A percentile compares a stretch with the other conserved stretches of the same genome.
Conservation (phyloP, 1,140 invertebrate genomes). For the Vollenhovia emeryi region DNA sequence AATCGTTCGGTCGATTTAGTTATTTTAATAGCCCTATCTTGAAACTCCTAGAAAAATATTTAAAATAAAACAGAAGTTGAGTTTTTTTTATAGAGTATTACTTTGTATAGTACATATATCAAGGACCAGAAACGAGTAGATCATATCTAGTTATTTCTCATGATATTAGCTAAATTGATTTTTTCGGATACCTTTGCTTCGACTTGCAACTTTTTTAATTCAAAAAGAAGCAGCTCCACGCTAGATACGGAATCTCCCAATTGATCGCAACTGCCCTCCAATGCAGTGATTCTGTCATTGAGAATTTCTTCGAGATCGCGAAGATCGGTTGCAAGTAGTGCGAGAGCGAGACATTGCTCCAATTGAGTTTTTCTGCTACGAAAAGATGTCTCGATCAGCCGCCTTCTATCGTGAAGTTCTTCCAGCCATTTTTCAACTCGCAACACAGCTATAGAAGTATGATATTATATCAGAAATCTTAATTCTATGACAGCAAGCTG, state of each 20-base stretch:
- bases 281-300: slow-evolving; percentile 83
- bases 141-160: background rate
- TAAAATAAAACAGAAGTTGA: too few relatives aligned
- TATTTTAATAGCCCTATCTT: slow-evolving; percentile 91
- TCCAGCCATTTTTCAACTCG: slow-evolving; percentile 92
- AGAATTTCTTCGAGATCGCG: slow-evolving; percentile 89
- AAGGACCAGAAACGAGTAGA: background rate
- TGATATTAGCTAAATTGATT: background rate
- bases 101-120: background rate
- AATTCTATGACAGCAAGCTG: background rate
- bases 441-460: slow-evolving; percentile 85
- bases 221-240: slow-evolving; percentile 89
- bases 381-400: slow-evolving; percentile 91
- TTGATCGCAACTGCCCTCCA: slow-evolving; percentile 84
- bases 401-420: slow-evolving; percentile 91
- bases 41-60: slow-evolving; percentile 87
- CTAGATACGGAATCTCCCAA: slow-evolving; percentile 90
- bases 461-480: background rate
- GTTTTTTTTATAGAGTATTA: background rate
- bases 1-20: slow-evolving; percentile 92
- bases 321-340: slow-evolving; percentile 90
- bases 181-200: slow-evolving; percentile 88
- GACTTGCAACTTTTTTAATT: slow-evolving; percentile 89
- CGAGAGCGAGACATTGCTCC: slow-evolving; percentile 92
- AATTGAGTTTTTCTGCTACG: slow-evolving; percentile 89